These are phyloP conservation scores for Lithobates pipiens DNA, from an alignment of 2,797 vertebrate genomes.

Conservation along the genomic window DNA sequence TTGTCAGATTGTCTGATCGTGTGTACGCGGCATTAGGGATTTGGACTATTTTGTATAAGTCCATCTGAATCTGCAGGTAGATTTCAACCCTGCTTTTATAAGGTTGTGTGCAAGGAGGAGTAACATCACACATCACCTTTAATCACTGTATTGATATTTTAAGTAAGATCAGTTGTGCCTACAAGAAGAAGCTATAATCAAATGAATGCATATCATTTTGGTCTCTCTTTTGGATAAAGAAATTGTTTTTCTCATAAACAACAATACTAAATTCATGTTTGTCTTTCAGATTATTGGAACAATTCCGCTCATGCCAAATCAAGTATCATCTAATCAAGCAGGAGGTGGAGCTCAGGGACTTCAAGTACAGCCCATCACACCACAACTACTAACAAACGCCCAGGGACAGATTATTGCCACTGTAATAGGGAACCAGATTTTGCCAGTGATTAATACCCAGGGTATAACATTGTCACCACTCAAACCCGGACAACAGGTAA, in stretches of 20 bases:
- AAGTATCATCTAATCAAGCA: slow-evolving; percentile 90
- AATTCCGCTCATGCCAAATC: slow-evolving; percentile 97
- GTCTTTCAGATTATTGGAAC: slow-evolving; percentile 95
- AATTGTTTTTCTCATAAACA: neutral
- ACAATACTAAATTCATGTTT: neutral
- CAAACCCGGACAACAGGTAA: slow-evolving; percentile 98
- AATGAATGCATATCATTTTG: neutral
- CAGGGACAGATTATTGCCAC: slow-evolving; percentile 99
- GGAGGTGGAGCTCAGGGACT: slow-evolving; percentile 89
- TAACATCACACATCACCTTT: too few relatives aligned
- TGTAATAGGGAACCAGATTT: slow-evolving; percentile 98
- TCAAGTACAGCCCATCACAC: slow-evolving; percentile 98
- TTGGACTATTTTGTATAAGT: too few relatives aligned
- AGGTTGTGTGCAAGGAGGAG: too few relatives aligned
- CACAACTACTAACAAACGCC: slow-evolving; percentile 98
- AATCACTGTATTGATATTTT: too few relatives aligned
- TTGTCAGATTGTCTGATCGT: too few relatives aligned
- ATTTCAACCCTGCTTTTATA: too few relatives aligned
- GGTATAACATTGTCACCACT: slow-evolving; percentile 98
- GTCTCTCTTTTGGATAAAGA: neutral
- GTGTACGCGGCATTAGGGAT: too few relatives aligned
- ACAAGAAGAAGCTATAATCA: too few relatives aligned
- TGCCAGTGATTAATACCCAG: slow-evolving; percentile 99
- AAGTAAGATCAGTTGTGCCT: too few relatives aligned
- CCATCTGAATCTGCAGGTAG: too few relatives aligned